Percentiles rank a stretch among this genome's conserved stretches.
phyloP scores from a whole-genome alignment of 2,888 invertebrate species.

The Andrena praecox region DNA sequence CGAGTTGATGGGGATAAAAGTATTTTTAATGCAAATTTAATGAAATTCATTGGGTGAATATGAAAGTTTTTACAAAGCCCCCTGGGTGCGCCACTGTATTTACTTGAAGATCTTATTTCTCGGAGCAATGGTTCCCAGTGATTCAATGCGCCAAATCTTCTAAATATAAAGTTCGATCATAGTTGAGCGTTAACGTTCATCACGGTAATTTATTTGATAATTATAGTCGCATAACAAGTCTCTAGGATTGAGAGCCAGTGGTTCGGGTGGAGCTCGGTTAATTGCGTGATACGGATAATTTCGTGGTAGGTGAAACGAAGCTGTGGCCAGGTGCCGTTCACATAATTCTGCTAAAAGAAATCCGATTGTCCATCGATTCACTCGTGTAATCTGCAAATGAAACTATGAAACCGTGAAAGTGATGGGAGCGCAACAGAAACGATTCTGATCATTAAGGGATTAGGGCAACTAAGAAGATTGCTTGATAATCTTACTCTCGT shows the following conservation, averaged over 20 bases:
- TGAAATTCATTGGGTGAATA: too few species aligned
- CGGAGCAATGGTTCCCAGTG: too few species aligned
- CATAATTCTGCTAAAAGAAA: neutral
- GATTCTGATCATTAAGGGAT: too few species aligned
- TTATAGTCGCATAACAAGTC: neutral
- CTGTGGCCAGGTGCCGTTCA: neutral
- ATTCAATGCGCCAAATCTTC: too few species aligned
- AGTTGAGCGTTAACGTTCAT: neutral
- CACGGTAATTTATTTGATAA: neutral
- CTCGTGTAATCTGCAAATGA: neutral
- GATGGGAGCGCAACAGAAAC: too few species aligned
- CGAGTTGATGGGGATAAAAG: too few species aligned
- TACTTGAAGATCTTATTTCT: too few species aligned
- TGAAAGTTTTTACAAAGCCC: too few species aligned
- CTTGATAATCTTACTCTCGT: too few species aligned
- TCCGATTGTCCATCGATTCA: neutral
- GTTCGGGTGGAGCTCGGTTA: neutral
- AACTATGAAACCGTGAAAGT: neutral
- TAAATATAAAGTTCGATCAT: neutral
- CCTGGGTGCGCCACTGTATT: too few species aligned
- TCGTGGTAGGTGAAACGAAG: neutral
- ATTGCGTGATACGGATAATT: conserved; percentile 18
- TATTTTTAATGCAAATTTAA: too few species aligned
- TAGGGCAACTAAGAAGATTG: too few species aligned
- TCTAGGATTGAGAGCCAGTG: conserved; percentile 1